Conservation (phyloP, 2,888 invertebrate species). For the Euplexia lucipara region DNA sequence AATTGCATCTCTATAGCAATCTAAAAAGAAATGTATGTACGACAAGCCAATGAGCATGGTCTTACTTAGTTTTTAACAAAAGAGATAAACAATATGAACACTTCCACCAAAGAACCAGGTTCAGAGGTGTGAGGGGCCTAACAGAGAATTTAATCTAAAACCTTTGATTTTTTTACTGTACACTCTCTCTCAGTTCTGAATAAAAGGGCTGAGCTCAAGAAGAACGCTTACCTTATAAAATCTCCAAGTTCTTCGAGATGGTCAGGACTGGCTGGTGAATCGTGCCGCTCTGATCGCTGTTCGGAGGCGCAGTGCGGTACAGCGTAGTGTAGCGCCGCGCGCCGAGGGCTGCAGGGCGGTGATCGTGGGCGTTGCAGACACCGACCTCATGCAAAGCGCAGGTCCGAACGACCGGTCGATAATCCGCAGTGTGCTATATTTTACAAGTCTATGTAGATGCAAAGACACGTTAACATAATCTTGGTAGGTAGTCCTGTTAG, state of each 20-base stretch:
- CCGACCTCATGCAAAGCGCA: conserved; percentile 28
- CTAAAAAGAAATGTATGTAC: too few species aligned
- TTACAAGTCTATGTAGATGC: neutral
- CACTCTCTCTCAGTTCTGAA: neutral
- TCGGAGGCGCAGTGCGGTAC: conserved; percentile 22
- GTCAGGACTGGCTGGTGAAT: neutral
- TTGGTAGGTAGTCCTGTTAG: too few species aligned
- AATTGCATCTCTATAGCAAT: too few species aligned
- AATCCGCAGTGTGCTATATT: conserved; percentile 33
- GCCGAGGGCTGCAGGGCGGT: too few species aligned
- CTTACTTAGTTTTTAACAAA: too few species aligned
- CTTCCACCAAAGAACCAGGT: neutral
- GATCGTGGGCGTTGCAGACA: conserved; percentile 41
- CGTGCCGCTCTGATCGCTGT: too few species aligned
- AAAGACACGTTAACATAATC: too few species aligned
- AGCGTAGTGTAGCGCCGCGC: neutral
- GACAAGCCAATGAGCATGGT: too few species aligned
- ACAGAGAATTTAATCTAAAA: neutral
- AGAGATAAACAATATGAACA: neutral
- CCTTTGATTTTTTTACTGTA: neutral
- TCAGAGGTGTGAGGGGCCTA: neutral
- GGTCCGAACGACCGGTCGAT: conserved; percentile 17
- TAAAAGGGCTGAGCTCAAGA: neutral
- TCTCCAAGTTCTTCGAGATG: neutral
- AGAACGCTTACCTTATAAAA: conserved; percentile 21